A percentile compares a stretch with the other conserved stretches of the same genome.
These are phyloP conservation scores for Eupelmus urozonus DNA, from an alignment of 2,888 invertebrate genomes.

Conservation along the genomic window DNA sequence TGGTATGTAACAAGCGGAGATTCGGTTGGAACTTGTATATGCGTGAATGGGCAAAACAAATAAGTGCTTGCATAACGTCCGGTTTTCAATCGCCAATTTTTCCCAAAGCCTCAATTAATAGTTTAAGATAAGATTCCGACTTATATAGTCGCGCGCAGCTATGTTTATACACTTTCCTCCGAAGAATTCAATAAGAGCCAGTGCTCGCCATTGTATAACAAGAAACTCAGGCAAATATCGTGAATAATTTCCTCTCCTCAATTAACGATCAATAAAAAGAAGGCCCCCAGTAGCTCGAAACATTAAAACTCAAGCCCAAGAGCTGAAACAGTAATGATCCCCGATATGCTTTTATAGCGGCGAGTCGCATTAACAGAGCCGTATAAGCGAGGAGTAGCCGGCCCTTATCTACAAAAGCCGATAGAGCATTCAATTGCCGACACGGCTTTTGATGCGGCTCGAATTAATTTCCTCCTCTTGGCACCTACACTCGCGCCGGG, in stretches of 20 bases:
- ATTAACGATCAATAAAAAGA: no score
- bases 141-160: no score
- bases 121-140: not conserved
- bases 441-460: slow-evolving; percentile 1
- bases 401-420: not conserved
- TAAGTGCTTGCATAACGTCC: no score
- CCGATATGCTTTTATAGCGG: not conserved
- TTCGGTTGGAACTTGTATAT: no score
- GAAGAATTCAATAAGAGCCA: no score
- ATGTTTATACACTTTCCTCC: no score
- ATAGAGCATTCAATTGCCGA: slow-evolving; percentile 19
- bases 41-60: no score
- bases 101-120: not conserved
- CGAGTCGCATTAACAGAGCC: not conserved
- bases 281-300: not conserved
- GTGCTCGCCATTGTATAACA: no score
- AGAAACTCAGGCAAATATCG: no score
- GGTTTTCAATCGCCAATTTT: no score
- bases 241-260: no score
- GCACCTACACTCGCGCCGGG: not conserved
- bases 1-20: no score
- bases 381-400: not conserved
- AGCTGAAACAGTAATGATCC: not conserved
- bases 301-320: not conserved
- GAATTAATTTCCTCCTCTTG: slow-evolving; percentile 2